Conservation (phyloP, 2,797 vertebrate genomes). For the Yasuhikotakia modesta region DNA sequence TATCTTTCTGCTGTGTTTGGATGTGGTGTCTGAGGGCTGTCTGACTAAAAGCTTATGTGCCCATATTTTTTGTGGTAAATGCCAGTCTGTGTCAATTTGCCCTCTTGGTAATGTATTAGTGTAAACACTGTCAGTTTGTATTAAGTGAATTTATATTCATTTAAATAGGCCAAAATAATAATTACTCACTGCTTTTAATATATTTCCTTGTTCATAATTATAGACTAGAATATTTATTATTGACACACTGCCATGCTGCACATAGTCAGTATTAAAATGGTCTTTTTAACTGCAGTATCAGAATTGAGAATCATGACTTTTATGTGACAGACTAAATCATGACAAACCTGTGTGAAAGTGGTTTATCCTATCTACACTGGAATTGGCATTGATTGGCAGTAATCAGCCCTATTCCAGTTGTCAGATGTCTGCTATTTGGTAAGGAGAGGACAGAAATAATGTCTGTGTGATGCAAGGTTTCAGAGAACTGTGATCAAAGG, state of each 20-base stretch:
- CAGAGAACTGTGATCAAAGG: conserved; percentile 25
- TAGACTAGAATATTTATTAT: no score
- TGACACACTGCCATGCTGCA: neutral
- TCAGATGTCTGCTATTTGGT: neutral
- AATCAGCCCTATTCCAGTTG: neutral
- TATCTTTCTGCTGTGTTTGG: neutral
- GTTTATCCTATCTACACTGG: neutral
- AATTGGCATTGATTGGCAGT: neutral
- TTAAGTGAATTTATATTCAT: neutral
- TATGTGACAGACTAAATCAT: neutral
- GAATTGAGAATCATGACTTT: neutral
- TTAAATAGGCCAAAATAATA: neutral
- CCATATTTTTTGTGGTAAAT: neutral
- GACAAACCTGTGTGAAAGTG: neutral
- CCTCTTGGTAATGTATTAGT: neutral
- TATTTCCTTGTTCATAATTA: no score
- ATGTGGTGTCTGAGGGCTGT: neutral
- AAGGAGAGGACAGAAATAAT: conserved; percentile 1
- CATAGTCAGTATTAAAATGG: neutral
- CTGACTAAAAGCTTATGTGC: neutral
- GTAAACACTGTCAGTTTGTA: conserved; percentile 3
- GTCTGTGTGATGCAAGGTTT: conserved; percentile 8
- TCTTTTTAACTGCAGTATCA: neutral
- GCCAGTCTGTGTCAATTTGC: neutral
- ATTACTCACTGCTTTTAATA: neutral